Evolutionary conservation across 2,888 invertebrate genomes (phyloP).

Genomic region (Dendrolimus pini): DNA sequence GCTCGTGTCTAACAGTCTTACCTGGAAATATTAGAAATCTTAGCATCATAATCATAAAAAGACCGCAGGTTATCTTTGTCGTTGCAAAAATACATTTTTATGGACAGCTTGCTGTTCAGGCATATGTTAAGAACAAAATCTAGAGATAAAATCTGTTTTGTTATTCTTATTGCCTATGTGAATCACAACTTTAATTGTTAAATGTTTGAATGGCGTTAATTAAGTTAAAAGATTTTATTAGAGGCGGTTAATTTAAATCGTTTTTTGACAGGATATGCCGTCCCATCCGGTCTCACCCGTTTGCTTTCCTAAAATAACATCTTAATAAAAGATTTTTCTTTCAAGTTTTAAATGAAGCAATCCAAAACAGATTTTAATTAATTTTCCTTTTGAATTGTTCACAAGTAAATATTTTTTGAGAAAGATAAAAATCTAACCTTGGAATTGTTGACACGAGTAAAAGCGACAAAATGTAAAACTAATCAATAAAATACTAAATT

Average conservation of each 20-base stretch:
- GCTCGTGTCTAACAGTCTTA: slow-evolving; percentile 50
- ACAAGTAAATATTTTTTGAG: no score
- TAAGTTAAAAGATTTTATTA: slow-evolving; percentile 7
- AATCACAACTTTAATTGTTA: slow-evolving; percentile 1
- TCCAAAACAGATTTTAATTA: no score
- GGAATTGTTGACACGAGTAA: no score
- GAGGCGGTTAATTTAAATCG: slow-evolving; percentile 1
- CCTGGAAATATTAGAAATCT: slow-evolving; percentile 41
- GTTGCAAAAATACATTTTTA: slow-evolving; percentile 8
- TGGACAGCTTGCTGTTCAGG: neutral
- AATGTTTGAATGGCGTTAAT: neutral
- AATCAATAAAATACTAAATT: no score
- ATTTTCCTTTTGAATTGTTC: no score
- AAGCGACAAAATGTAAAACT: no score
- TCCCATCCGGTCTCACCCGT: slow-evolving; percentile 14
- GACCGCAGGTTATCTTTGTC: slow-evolving; percentile 20
- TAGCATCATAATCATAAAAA: slow-evolving; percentile 8
- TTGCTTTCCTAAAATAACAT: no score
- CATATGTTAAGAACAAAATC: slow-evolving; percentile 3
- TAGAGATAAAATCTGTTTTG: neutral
- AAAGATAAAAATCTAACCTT: no score
- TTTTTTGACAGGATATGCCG: slow-evolving; percentile 12
- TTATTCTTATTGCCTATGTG: neutral
- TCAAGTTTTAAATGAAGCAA: no score
- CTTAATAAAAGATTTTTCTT: no score